These are phyloP conservation scores for Rhinogobius similis DNA, from an alignment of 2,113 vertebrate species.

Conservation along the genomic window DNA sequence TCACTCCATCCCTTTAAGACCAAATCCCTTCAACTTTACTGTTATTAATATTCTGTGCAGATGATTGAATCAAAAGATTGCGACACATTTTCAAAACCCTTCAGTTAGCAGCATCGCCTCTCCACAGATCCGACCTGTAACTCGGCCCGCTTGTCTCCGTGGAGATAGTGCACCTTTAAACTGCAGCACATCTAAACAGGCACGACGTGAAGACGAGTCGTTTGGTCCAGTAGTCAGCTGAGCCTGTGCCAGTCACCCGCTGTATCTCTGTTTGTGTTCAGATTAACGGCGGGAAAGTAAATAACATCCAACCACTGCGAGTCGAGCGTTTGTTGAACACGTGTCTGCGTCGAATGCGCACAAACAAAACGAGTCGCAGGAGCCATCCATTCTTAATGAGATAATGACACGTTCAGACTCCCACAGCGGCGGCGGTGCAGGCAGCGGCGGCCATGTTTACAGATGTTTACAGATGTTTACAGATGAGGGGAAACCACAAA, in stretches of 20 bases:
- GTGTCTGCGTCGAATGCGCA: conserved; percentile 31
- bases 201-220: no score
- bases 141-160: no score
- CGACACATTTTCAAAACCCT: no score
- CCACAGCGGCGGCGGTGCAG: conserved; percentile 32
- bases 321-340: conserved; percentile 62
- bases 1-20: no score
- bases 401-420: conserved; percentile 65
- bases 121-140: not conserved
- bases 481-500: conserved; percentile 1
- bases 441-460: conserved; percentile 50
- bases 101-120: no score
- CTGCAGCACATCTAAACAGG: no score
- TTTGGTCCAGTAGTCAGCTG: no score
- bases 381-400: conserved; percentile 77
- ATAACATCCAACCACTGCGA: no score
- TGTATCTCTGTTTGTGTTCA: conserved; percentile 14
- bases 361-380: conserved; percentile 58
- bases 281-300: not conserved
- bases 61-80: no score
- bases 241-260: not conserved
- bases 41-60: no score
- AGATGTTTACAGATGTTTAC: conserved; percentile 33
- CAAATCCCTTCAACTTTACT: no score
- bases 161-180: not conserved